Conservation (phyloP, 2,888 invertebrate species). For the Abrostola triplasia region DNA sequence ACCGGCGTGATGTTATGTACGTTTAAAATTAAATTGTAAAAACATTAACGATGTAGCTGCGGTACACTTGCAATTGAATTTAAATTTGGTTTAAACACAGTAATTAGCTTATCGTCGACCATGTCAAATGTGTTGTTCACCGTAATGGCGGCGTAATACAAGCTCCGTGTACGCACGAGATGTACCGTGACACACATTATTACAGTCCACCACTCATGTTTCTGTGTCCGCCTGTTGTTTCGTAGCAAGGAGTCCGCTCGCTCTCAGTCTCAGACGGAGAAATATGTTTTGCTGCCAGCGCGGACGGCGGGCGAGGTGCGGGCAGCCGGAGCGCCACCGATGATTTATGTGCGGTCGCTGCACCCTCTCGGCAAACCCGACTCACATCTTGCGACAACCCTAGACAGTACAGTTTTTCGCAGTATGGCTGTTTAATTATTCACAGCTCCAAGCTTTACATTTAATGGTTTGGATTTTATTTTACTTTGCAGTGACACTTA, state of each 20-base stretch:
- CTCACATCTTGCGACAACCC: slow-evolving; percentile 51
- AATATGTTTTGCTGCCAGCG: slow-evolving; percentile 65
- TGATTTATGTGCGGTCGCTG: slow-evolving; percentile 67
- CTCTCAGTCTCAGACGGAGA: slow-evolving; percentile 62
- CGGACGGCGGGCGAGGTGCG: slow-evolving; percentile 36
- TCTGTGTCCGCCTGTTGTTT: slow-evolving; percentile 64
- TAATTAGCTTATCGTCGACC: slow-evolving; percentile 31
- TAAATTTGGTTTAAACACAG: slow-evolving; percentile 19
- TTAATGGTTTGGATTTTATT: slow-evolving; percentile 14
- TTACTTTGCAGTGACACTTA: slow-evolving; percentile 21
- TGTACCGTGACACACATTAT: slow-evolving; percentile 45
- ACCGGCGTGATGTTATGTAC: slow-evolving; percentile 12
- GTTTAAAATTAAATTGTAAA: slow-evolving; percentile 22
- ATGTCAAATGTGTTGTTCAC: slow-evolving; percentile 7
- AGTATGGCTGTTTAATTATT: slow-evolving; percentile 43
- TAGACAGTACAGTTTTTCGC: slow-evolving; percentile 39
- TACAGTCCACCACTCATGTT: slow-evolving; percentile 55
- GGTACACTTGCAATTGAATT: slow-evolving; percentile 27
- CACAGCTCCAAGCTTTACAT: slow-evolving; percentile 14
- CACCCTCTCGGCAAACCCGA: slow-evolving; percentile 35
- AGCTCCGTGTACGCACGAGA: slow-evolving; percentile 25
- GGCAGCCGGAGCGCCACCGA: slow-evolving; percentile 52
- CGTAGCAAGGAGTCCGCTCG: slow-evolving; percentile 61
- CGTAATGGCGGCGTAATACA: slow-evolving; percentile 24
- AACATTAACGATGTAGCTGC: slow-evolving; percentile 20